phyloP scores from a whole-genome alignment of 1,140 invertebrate species.

The Drosophila rufa region DNA sequence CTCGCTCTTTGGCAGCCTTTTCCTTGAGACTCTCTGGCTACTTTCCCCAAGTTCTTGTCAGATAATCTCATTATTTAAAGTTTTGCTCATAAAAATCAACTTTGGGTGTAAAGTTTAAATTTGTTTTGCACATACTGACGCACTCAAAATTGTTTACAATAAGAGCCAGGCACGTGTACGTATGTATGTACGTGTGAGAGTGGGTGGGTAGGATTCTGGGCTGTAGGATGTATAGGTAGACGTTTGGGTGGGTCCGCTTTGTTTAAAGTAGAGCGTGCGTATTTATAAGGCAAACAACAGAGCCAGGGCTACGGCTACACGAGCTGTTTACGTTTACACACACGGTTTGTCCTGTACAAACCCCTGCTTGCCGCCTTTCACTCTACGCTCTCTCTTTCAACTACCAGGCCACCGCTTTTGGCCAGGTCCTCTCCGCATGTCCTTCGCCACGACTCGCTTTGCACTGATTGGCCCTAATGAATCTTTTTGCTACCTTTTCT shows the following conservation, averaged over 20 bases:
- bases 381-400: background rate
- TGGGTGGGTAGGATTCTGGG: slow-evolving; percentile 18
- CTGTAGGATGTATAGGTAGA: slow-evolving; percentile 10
- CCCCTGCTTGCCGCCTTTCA: background rate
- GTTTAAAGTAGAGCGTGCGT: slow-evolving; percentile 82
- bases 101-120: slow-evolving; percentile 83
- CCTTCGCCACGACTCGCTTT: slow-evolving; percentile 67
- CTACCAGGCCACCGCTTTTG: slow-evolving; percentile 13
- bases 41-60: slow-evolving; percentile 75
- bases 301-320: slow-evolving; percentile 39
- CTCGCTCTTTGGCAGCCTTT: slow-evolving; percentile 11
- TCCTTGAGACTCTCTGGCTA: slow-evolving; percentile 34
- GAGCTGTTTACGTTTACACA: slow-evolving; percentile 68
- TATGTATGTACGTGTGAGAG: slow-evolving; percentile 12
- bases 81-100: slow-evolving; percentile 82
- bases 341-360: slow-evolving; percentile 46
- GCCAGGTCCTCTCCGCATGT: slow-evolving; percentile 45
- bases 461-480: slow-evolving; percentile 83
- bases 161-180: slow-evolving; percentile 39
- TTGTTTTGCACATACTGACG: slow-evolving; percentile 76
- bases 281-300: slow-evolving; percentile 82
- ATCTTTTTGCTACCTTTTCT: slow-evolving; percentile 79
- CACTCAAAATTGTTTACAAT: slow-evolving; percentile 63
- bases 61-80: slow-evolving; percentile 83
- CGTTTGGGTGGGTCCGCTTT: slow-evolving; percentile 53